These are phyloP conservation scores for Microhierax caerulescens DNA, from an alignment of 2,797 vertebrate genomes.

Conservation along the genomic window DNA sequence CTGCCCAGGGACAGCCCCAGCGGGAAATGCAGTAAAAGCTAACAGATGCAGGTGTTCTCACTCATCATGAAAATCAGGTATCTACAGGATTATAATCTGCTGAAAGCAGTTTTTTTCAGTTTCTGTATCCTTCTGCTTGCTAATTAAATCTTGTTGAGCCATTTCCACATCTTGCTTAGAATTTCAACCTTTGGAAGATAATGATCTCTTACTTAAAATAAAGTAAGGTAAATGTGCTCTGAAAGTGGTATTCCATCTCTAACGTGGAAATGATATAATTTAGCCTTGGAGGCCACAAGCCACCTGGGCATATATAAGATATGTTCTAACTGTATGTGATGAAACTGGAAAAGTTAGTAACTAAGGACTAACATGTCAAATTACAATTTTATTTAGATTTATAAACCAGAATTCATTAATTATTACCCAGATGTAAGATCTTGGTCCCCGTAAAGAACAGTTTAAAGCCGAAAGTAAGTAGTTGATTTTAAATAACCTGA, in stretches of 20 bases:
- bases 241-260: not conserved
- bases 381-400: not conserved
- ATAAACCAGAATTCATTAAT: not conserved
- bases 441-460: not conserved
- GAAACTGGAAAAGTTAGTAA: not conserved
- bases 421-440: not conserved
- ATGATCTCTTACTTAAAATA: not conserved
- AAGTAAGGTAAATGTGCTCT: not conserved
- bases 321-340: not conserved
- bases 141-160: not conserved
- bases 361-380: not conserved
- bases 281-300: not conserved
- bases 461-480: not conserved
- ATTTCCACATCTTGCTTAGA: not conserved
- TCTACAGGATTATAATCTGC: not conserved
- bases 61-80: not conserved
- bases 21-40: not conserved
- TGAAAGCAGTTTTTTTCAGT: not conserved
- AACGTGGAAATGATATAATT: not conserved
- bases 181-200: not conserved
- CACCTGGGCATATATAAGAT: not conserved
- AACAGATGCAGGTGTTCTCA: not conserved
- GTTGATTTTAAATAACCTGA: not conserved
- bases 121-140: not conserved
- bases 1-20: not conserved